Percentiles rank a stretch among this genome's conserved stretches.
Evolutionary conservation across 2,888 invertebrate genomes (phyloP).

Genomic region (Leptinotarsa tumamoca): DNA sequence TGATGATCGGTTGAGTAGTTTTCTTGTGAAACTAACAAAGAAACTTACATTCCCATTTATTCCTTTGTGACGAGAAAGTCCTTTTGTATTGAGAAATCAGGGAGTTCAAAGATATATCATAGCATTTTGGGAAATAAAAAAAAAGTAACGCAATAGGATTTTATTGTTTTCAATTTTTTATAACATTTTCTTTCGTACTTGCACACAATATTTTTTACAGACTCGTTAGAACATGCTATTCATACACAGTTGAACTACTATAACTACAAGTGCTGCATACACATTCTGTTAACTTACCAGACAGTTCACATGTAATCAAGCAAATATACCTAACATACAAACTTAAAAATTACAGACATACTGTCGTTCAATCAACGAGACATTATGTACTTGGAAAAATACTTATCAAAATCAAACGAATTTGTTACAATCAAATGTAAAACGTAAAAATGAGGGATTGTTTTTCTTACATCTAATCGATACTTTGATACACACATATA

Average conservation of each 20-base stretch:
- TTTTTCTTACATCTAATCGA: not conserved
- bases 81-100: too few relatives aligned
- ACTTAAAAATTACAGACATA: slow-evolving; percentile 52
- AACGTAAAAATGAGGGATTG: not conserved
- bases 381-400: not conserved
- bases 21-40: too few relatives aligned
- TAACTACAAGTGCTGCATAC: slow-evolving; percentile 58
- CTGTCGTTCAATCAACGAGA: slow-evolving; percentile 53
- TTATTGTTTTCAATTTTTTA: slow-evolving; percentile 61
- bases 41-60: too few relatives aligned
- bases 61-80: too few relatives aligned
- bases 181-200: slow-evolving; percentile 41
- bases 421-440: not conserved
- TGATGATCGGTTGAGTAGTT: too few relatives aligned
- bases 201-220: slow-evolving; percentile 32
- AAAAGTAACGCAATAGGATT: slow-evolving; percentile 58
- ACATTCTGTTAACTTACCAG: slow-evolving; percentile 47
- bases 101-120: too few relatives aligned
- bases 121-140: slow-evolving; percentile 17
- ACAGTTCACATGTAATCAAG: slow-evolving; percentile 48
- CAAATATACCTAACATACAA: slow-evolving; percentile 48
- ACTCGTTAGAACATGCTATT: slow-evolving; percentile 45
- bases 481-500: slow-evolving; percentile 15
- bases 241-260: slow-evolving; percentile 53
- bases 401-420: too few relatives aligned